These are phyloP conservation scores for Caenorhabditis remanei DNA, from an alignment of 1,140 invertebrate genomes.

Conservation along the genomic window DNA sequence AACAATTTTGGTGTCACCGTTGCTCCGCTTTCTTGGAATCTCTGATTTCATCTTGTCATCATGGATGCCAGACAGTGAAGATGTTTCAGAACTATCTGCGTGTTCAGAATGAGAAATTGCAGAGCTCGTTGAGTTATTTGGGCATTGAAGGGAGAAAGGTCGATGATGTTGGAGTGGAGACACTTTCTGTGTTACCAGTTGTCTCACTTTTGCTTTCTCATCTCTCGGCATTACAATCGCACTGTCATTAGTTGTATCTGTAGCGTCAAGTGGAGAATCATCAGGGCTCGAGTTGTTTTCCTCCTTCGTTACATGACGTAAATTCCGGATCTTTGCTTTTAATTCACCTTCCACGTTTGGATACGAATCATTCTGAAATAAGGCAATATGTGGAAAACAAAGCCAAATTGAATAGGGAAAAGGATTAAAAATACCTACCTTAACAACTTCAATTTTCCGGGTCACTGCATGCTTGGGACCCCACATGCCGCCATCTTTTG, in stretches of 20 bases:
- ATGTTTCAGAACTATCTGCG: conserved; percentile 6
- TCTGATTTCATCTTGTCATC: conserved; percentile 22
- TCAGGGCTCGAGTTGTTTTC: conserved; percentile 34
- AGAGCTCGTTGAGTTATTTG: conserved; percentile 2
- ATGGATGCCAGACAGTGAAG: not conserved
- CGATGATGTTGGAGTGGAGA: conserved; percentile 73
- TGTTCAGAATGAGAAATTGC: conserved; percentile 48
- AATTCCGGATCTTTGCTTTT: conserved; percentile 70
- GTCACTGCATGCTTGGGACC: conserved; percentile 25
- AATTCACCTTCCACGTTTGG: conserved; percentile 69
- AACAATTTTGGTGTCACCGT: conserved; percentile 12
- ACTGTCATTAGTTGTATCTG: conserved; percentile 57
- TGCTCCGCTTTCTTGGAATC: conserved; percentile 26
- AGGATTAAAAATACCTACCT: conserved; percentile 10
- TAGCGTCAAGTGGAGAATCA: not conserved
- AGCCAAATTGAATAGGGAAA: not conserved
- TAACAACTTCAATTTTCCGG: conserved; percentile 12
- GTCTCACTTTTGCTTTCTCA: conserved; percentile 70
- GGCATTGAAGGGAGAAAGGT: conserved; percentile 74
- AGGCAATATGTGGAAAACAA: not conserved
- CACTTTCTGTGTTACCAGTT: conserved; percentile 76
- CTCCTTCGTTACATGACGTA: conserved; percentile 71
- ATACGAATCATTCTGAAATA: conserved; percentile 14
- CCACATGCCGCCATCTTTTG: conserved; percentile 20
- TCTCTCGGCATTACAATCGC: conserved; percentile 27